A percentile compares a stretch with the other conserved stretches of the same genome.
Evolutionary conservation across 2,888 invertebrate genomes (phyloP).

Genomic region (Tiphia femorata): DNA sequence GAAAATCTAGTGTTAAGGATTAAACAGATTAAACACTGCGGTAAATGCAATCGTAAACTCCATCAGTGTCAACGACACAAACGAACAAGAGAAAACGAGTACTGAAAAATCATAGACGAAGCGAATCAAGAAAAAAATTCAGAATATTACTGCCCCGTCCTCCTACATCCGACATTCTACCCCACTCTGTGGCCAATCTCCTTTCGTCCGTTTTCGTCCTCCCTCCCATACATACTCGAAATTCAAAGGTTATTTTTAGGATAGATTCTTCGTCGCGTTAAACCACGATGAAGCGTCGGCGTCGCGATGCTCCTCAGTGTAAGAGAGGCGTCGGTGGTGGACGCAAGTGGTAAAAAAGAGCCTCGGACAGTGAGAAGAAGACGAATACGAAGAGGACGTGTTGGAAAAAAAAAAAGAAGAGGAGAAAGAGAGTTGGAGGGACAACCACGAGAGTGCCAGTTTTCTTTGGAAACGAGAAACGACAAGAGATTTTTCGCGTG

Average conservation of each 20-base stretch:
- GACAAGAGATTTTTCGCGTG: no score
- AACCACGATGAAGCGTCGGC: conserved; percentile 49
- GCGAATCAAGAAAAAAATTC: no score
- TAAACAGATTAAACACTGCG: no score
- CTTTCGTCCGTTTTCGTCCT: conserved; percentile 15
- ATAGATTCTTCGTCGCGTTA: conserved; percentile 48
- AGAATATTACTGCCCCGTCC: conserved; percentile 21
- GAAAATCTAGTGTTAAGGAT: no score
- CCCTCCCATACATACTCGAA: conserved; percentile 50
- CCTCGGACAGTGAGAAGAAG: conserved; percentile 38
- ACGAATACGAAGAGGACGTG: conserved; percentile 3
- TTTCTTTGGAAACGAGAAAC: conserved; percentile 9
- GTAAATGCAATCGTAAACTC: no score
- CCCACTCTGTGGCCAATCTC: conserved; percentile 12
- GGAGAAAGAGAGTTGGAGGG: conserved; percentile 9
- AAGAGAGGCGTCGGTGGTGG: conserved; percentile 63
- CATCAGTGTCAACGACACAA: no score
- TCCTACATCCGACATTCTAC: conserved; percentile 3
- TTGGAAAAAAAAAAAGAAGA: conserved; percentile 6
- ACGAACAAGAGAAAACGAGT: no score
- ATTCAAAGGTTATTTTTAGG: conserved; percentile 61
- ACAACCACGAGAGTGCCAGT: conserved; percentile 8
- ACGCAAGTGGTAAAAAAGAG: conserved; percentile 55
- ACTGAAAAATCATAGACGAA: no score
- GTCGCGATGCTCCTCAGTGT: conserved; percentile 54